phyloP scores from a whole-genome alignment of 92 coral and sea anemone genomes.

The Metridium senile region DNA sequence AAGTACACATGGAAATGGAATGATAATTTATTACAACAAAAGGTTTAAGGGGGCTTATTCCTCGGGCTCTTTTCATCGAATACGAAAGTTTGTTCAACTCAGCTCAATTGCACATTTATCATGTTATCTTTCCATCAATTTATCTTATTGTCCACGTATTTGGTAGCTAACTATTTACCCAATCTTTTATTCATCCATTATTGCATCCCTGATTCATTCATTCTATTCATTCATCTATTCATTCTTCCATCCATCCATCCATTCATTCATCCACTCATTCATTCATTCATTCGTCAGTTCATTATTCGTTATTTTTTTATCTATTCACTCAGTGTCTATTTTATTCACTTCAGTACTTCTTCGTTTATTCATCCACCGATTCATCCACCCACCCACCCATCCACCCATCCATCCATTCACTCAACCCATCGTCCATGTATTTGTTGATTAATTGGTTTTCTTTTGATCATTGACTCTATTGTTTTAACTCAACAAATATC shows the following conservation, averaged over 20 bases:
- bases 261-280: neutral
- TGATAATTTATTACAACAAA: neutral
- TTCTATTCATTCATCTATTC: too few relatives aligned
- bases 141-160: too few relatives aligned
- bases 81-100: neutral
- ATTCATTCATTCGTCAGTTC: neutral
- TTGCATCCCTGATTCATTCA: too few relatives aligned
- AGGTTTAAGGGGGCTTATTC: too few relatives aligned
- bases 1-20: neutral
- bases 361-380: neutral
- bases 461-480: neutral
- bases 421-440: neutral
- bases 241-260: too few relatives aligned
- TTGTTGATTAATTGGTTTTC: neutral
- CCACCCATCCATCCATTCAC: slow-evolving; percentile 20
- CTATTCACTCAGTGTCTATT: neutral
- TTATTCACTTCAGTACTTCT: neutral
- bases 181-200: too few relatives aligned
- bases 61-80: too few relatives aligned
- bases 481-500: neutral
- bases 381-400: slow-evolving; percentile 18
- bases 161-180: too few relatives aligned
- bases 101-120: too few relatives aligned
- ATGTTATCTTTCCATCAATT: too few relatives aligned
- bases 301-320: neutral